Conservation (phyloP, 2,888 invertebrate species). For the Galeruca laticollis region DNA sequence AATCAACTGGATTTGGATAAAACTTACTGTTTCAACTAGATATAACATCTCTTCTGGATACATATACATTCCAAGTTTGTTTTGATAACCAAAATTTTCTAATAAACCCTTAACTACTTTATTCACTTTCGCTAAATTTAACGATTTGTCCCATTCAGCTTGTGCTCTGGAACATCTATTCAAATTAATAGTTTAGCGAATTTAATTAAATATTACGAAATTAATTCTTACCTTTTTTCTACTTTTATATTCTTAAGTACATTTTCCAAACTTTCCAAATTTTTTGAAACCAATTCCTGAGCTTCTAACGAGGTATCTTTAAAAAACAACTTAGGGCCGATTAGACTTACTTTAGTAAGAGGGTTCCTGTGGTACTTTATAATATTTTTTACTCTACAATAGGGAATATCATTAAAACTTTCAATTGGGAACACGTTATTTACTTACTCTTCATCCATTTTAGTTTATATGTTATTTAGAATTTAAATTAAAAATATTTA, state of each 20-base stretch:
- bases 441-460: conserved; percentile 21
- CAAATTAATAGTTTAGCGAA: conserved; percentile 13
- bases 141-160: conserved; percentile 56
- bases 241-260: conserved; percentile 54
- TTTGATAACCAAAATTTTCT: conserved; percentile 59
- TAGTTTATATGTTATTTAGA: no score
- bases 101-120: conserved; percentile 55
- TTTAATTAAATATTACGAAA: conserved; percentile 15
- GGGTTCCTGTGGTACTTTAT: conserved; percentile 59
- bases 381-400: conserved; percentile 56
- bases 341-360: conserved; percentile 53
- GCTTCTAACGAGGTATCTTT: conserved; percentile 44
- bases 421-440: background rate
- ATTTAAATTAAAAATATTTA: background rate
- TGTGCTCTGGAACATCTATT: conserved; percentile 57
- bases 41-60: conserved; percentile 76
- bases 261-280: conserved; percentile 49
- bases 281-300: conserved; percentile 43
- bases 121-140: conserved; percentile 53
- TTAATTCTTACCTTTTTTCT: conserved; percentile 56
- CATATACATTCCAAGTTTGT: conserved; percentile 62
- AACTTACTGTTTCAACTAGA: conserved; percentile 75
- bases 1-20: background rate
- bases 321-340: conserved; percentile 55
- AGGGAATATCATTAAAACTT: background rate